A percentile compares a stretch with the other conserved stretches of the same genome.
Evolutionary conservation across 2,113 vertebrate genomes (phyloP).

Genomic region (Anthoscopus minutus): DNA sequence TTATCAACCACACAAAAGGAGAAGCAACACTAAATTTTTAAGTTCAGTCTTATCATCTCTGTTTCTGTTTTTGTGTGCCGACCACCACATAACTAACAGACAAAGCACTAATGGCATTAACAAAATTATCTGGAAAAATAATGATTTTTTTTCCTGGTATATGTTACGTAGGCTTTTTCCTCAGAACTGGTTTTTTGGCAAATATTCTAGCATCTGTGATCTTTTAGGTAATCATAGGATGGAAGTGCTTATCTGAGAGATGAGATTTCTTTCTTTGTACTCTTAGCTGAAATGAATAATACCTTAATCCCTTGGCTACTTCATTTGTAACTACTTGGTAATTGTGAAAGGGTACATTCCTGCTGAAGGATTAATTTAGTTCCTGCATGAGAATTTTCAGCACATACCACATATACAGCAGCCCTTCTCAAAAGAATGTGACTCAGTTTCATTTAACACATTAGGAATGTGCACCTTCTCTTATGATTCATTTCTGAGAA

Average conservation of each 20-base stretch:
- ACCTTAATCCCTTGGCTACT: conserved; percentile 28
- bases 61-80: background rate
- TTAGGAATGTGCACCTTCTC: conserved; percentile 1
- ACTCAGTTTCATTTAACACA: conserved; percentile 23
- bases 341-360: conserved; percentile 48
- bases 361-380: conserved; percentile 42
- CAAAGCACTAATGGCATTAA: background rate
- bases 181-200: background rate
- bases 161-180: background rate
- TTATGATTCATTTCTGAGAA: conserved; percentile 21
- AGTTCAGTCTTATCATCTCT: background rate
- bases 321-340: conserved; percentile 56
- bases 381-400: conserved; percentile 17
- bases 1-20: background rate
- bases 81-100: background rate
- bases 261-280: conserved; percentile 16
- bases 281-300: conserved; percentile 51
- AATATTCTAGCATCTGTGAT: background rate
- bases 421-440: conserved; percentile 35
- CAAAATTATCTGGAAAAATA: background rate
- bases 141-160: background rate
- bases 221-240: background rate
- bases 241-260: conserved; percentile 16
- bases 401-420: conserved; percentile 18
- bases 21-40: background rate